Evolutionary conservation across 2,888 invertebrate genomes (phyloP).

Genomic region (Apamea crenata): DNA sequence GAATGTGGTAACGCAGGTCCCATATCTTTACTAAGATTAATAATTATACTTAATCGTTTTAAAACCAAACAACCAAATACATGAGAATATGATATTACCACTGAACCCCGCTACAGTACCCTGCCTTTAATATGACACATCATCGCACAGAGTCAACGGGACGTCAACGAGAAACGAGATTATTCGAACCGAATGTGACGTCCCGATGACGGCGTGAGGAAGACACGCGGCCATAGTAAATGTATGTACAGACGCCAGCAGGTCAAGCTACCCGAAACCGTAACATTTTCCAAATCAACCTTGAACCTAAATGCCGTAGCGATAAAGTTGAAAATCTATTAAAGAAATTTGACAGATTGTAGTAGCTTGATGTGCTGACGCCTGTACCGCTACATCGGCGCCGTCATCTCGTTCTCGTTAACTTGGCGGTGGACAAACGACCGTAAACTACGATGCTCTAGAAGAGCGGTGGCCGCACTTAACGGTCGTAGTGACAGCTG

Average conservation of each 20-base stretch:
- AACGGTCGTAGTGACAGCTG: neutral
- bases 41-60: constrained; percentile 19
- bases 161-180: neutral
- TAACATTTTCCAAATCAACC: too few species aligned
- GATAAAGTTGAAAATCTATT: too few species aligned
- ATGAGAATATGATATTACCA: constrained; percentile 39
- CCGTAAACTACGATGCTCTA: neutral
- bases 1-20: constrained; percentile 23
- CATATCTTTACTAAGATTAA: constrained; percentile 27
- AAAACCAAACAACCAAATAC: constrained; percentile 38
- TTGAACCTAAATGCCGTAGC: too few species aligned
- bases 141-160: neutral
- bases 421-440: neutral
- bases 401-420: neutral
- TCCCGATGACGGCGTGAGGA: neutral
- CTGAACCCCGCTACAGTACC: constrained; percentile 26
- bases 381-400: neutral
- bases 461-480: neutral
- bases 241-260: too few species aligned
- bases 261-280: too few species aligned
- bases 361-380: too few species aligned
- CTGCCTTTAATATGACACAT: neutral
- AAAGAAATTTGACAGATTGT: too few species aligned
- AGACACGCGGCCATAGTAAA: neutral
- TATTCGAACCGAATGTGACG: neutral